Evolutionary conservation across 1,140 invertebrate genomes (phyloP), one percentile per base, ranked within the genome.

Genomic region (Drosophila murphyi): DNA sequence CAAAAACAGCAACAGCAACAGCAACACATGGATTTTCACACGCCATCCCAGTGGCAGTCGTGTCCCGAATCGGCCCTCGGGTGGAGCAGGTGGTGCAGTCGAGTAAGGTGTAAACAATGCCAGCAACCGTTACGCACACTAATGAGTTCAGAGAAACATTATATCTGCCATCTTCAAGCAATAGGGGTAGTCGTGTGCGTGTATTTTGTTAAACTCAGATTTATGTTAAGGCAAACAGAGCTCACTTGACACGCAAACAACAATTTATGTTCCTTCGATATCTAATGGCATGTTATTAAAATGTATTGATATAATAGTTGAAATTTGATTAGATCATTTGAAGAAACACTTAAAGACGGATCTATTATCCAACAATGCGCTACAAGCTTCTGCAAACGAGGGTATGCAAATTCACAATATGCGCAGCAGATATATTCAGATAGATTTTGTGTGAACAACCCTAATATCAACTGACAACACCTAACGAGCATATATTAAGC

Each of bases 91-190:
- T 41, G 20, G 50, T 67, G 72, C 64, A 62, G 5, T 61, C 62
- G 41, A 41, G 64, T 60, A 69, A 74, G 80, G 76, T 80, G 80
- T 79, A 65, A 72, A 64, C 62, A 70, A 48, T n/a, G 35, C 51
- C 20, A 32, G 31, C 70, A 71, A 63, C 56, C 45, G 41, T 34
- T 55, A 45, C 61, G 37, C 62, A 74, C 83, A 67, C 67, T 89
- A 89, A 88, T 83, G 83, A 88, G 76, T 72, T 67, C 67, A 34
- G 0, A 41, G 80, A 70, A 85, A 39, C 45, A 61, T 68, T 71
- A 68, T 70, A 68, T 70, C 61, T 63, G 31, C 29, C 56, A 69
- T 73, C 71, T 35, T n/a, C 2, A 29, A 10, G 39, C 29, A 55
- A 41, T 75, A 48, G 63, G 73, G 73, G 57, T 54, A 69, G 5